A percentile compares a stretch with the other conserved stretches of the same genome.
These are phyloP conservation scores for Hycleus phaleratus DNA, from an alignment of 1,140 invertebrate species.

Conservation along the genomic window DNA sequence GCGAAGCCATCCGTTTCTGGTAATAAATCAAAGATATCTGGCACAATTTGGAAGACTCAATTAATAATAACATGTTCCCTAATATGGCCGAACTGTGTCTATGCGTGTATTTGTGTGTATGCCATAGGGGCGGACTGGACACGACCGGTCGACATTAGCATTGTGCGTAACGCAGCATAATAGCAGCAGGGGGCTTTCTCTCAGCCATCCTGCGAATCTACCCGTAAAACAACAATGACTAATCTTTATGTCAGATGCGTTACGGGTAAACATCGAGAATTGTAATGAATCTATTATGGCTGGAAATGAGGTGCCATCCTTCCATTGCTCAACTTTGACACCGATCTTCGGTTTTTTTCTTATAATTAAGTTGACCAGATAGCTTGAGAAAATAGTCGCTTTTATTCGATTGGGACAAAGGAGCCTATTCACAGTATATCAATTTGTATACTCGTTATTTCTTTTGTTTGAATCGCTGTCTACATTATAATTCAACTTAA, in stretches of 20 bases:
- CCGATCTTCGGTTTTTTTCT: too few species aligned
- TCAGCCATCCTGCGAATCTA: conserved; percentile 26
- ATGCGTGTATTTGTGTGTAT: too few species aligned
- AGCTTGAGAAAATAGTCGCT: too few species aligned
- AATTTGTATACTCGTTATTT: too few species aligned
- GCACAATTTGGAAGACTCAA: conserved; percentile 35
- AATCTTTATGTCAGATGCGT: conserved; percentile 33
- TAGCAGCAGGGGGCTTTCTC: background rate
- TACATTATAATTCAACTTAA: too few species aligned
- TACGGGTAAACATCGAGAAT: conserved; percentile 30
- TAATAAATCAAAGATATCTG: conserved; percentile 17
- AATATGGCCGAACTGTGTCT: conserved; percentile 24
- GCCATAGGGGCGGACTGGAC: conserved; percentile 30
- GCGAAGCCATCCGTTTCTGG: conserved; percentile 3
- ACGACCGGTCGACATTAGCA: conserved; percentile 20
- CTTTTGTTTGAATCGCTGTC: too few species aligned
- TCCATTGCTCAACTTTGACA: background rate
- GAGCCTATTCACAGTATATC: too few species aligned
- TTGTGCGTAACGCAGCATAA: conserved; percentile 19
- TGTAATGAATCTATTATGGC: conserved; percentile 38
- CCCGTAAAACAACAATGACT: conserved; percentile 34
- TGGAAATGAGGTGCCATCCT: conserved; percentile 16
- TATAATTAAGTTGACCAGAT: too few species aligned
- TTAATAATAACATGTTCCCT: conserved; percentile 33
- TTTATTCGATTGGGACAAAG: too few species aligned